phyloP scores from a whole-genome alignment of 1,140 invertebrate genomes.

The Scaptodrosophila lebanonensis region DNA sequence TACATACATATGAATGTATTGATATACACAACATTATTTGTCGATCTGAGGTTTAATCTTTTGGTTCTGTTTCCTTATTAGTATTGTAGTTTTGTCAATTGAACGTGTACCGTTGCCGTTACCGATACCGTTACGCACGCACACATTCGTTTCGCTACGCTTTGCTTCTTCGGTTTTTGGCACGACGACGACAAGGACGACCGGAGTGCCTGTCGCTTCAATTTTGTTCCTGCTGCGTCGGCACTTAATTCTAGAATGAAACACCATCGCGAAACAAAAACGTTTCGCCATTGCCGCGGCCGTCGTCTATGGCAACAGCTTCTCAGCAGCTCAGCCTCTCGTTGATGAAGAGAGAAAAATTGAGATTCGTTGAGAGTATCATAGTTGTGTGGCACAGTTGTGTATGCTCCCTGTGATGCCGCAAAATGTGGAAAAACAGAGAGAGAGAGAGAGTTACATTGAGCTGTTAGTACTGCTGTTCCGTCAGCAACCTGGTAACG shows the following conservation, averaged over 20 bases:
- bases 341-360: too few relatives aligned
- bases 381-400: too few relatives aligned
- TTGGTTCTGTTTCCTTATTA: slow-evolving; percentile 1
- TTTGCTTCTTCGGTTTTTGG: slow-evolving; percentile 1
- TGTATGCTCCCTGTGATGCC: too few relatives aligned
- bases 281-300: slow-evolving; percentile 39
- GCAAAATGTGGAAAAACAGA: too few relatives aligned
- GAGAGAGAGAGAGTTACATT: too few relatives aligned
- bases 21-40: background rate
- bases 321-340: slow-evolving; percentile 49
- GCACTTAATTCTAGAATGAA: slow-evolving; percentile 68
- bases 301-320: slow-evolving; percentile 10
- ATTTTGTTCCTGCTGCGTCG: slow-evolving; percentile 52
- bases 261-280: slow-evolving; percentile 24
- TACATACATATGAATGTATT: background rate
- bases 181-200: background rate
- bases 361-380: too few relatives aligned
- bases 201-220: slow-evolving; percentile 7
- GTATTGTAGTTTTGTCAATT: background rate
- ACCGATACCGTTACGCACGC: slow-evolving; percentile 29
- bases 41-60: background rate
- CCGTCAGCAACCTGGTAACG: too few relatives aligned
- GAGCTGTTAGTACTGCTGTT: too few relatives aligned
- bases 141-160: slow-evolving; percentile 6
- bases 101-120: slow-evolving; percentile 12